Conservation (phyloP, 2,888 invertebrate species). For the Drosophila melanosoma region DNA sequence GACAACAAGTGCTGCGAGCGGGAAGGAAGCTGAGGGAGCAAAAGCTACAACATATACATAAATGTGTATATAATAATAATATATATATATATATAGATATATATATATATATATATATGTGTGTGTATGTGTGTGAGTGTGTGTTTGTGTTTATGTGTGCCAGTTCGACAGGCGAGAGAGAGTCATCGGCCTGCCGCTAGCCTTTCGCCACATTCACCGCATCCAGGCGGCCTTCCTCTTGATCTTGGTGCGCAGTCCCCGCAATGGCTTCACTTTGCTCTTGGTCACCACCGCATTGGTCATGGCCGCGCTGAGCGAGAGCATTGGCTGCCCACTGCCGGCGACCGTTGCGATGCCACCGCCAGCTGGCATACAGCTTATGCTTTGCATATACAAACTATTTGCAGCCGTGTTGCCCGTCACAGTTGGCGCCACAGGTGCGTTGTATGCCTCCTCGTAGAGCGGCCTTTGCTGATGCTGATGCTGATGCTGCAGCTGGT, state of each 20-base stretch:
- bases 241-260: constrained; percentile 83
- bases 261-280: constrained; percentile 82
- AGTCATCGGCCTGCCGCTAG: constrained; percentile 44
- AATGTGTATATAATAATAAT: background rate
- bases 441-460: constrained; percentile 77
- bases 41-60: constrained; percentile 5
- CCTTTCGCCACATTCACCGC: constrained; percentile 81
- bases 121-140: background rate
- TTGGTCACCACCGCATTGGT: constrained; percentile 48
- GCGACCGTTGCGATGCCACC: constrained; percentile 4
- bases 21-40: constrained; percentile 22
- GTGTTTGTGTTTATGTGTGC: constrained; percentile 6
- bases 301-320: constrained; percentile 52
- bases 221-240: constrained; percentile 84
- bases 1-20: constrained; percentile 52
- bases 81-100: background rate
- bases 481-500: constrained; percentile 43
- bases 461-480: constrained; percentile 39
- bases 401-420: constrained; percentile 32
- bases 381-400: constrained; percentile 34
- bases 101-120: background rate
- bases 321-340: constrained; percentile 34
- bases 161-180: constrained; percentile 13
- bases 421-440: constrained; percentile 57
- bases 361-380: constrained; percentile 25